phyloP scores from a whole-genome alignment of 2,888 invertebrate genomes.

The Pristionchus mayeri region DNA sequence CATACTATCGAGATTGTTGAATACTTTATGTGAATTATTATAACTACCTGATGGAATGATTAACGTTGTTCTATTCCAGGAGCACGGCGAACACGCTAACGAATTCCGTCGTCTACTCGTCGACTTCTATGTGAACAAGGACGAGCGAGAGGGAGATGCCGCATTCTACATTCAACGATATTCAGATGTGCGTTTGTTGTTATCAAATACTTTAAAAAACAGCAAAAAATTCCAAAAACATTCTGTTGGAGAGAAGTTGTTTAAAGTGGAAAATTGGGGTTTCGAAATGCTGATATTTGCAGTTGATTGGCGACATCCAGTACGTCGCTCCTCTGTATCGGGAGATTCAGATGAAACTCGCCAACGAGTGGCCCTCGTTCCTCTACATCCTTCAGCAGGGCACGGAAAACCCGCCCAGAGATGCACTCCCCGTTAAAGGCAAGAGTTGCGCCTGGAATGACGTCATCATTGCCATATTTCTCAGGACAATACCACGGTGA shows the following conservation, averaged over 20 bases:
- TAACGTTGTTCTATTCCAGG: neutral
- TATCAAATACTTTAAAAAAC: no score
- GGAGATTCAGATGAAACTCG: slow-evolving; percentile 60
- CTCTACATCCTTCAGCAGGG: slow-evolving; percentile 19
- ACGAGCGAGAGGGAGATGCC: slow-evolving; percentile 53
- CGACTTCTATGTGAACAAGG: slow-evolving; percentile 55
- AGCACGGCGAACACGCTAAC: neutral
- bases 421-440: slow-evolving; percentile 10
- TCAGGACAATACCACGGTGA: slow-evolving; percentile 38
- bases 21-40: no score
- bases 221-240: no score
- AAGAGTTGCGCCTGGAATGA: neutral
- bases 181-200: no score
- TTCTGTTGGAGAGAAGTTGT: no score
- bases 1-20: no score
- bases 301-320: slow-evolving; percentile 62
- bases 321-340: slow-evolving; percentile 63
- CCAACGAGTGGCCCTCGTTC: slow-evolving; percentile 37
- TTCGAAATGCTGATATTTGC: no score
- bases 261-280: no score
- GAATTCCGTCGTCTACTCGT: slow-evolving; percentile 52
- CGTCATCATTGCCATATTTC: no score
- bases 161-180: slow-evolving; percentile 61
- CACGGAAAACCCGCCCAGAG: neutral
- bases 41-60: no score